Evolutionary conservation across 1,140 invertebrate genomes (phyloP).

Genomic region (Tetramorium parvispinum): DNA sequence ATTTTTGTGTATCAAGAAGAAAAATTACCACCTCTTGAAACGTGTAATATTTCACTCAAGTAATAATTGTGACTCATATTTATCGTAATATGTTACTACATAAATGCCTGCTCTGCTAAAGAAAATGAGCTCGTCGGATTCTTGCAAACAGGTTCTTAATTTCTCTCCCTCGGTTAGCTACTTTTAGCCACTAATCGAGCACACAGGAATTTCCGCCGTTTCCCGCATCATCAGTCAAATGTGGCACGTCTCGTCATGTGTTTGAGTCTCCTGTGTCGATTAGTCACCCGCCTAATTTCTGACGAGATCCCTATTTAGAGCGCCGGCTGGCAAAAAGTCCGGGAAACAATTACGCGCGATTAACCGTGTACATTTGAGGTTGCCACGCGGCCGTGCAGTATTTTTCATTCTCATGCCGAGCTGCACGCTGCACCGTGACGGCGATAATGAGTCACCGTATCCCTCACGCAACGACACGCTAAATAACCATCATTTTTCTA

Average conservation of each 20-base stretch:
- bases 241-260: slow-evolving; percentile 19
- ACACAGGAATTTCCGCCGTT: slow-evolving; percentile 66
- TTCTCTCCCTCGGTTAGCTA: slow-evolving; percentile 16
- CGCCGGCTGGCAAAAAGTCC: slow-evolving; percentile 52
- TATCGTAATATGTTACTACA: not conserved
- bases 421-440: slow-evolving; percentile 55
- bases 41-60: not conserved
- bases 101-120: not conserved
- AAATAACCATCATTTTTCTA: slow-evolving; percentile 72
- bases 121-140: slow-evolving; percentile 4
- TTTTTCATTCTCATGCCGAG: slow-evolving; percentile 61
- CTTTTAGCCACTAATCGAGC: slow-evolving; percentile 55
- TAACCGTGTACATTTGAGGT: slow-evolving; percentile 60
- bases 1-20: not conserved
- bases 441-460: slow-evolving; percentile 66
- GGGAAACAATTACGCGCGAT: slow-evolving; percentile 60
- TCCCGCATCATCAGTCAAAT: slow-evolving; percentile 71
- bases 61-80: not conserved
- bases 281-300: slow-evolving; percentile 71
- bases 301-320: slow-evolving; percentile 61
- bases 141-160: slow-evolving; percentile 4
- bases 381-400: slow-evolving; percentile 47
- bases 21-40: not conserved
- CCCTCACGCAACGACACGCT: slow-evolving; percentile 61
- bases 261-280: slow-evolving; percentile 54